Base-by-base conservation (phyloP, 2,888 invertebrate genomes). In the Amphimallon solstitiale region DNA sequence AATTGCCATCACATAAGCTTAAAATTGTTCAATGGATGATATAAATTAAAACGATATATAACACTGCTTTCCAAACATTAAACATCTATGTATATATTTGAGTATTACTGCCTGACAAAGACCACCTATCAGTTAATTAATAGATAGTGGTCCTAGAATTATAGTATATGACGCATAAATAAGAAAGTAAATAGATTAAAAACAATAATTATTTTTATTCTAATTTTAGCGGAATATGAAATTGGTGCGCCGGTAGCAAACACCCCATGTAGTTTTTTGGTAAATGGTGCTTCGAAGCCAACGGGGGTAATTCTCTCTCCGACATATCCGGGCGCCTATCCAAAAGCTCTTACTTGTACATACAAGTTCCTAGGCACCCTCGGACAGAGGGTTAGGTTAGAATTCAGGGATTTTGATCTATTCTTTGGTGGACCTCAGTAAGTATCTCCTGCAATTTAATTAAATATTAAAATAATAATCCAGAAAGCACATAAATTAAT, bases 361-460 rank as follows among this genome's bases (percentile, higher is more conserved):
- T 97, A 96, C 85, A 92, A 93, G 84, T 95, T 99, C 85, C 89
- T 93, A 78, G 98, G 98, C 60, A 89, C 90, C 80, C 87, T 89
- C 54, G 93, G 93, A 63, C 96, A 98, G 85, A 86, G 98, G 80
- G 94, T 98, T 76, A 91, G 97, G 72, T 88, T 98, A 76, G 96
- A 95, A 84, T 98, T 98, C 86, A 89, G 96, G 79, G 98, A 98
- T 86, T 98, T 98, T 85, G 98, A 98, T 85, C 90, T 98, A 75
- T 98, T 97, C 86, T 97, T 94, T 85, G 98, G 98, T 76, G 98
- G 98, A 76, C 93, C 96, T 78, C 98, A 98, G 98, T 98, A 85
- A 92, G 96, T 89, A 77, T 74, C 65, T 40, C 6, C 9, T 29
- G 29, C 6, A 29, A 29, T 5, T 29, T 29, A 29, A 29, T 29